phyloP scores from a whole-genome alignment of 1,140 invertebrate genomes.

The Theocolax elegans region DNA sequence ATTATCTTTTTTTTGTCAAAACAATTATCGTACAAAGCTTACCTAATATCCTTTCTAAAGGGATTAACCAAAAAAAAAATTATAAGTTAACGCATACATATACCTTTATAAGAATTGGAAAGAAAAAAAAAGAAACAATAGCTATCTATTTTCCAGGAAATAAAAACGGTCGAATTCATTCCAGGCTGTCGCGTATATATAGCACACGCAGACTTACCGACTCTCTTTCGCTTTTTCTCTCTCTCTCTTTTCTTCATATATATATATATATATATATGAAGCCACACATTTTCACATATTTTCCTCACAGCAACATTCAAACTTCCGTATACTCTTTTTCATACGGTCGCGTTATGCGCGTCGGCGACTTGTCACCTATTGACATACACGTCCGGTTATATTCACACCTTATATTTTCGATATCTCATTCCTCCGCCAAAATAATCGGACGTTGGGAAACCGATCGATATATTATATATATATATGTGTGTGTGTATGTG shows the following conservation, averaged over 20 bases:
- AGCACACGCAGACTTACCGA: not conserved
- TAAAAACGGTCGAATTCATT: not conserved
- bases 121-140: slow-evolving; percentile 5
- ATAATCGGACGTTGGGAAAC: not conserved
- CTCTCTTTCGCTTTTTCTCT: no score
- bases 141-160: slow-evolving; percentile 6
- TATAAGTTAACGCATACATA: no score
- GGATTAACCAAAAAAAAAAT: no score
- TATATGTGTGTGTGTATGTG: not conserved
- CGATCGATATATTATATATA: no score
- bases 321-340: not conserved
- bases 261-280: no score
- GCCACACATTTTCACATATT: no score
- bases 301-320: not conserved
- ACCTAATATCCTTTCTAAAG: no score
- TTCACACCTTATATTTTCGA: not conserved
- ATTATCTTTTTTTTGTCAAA: no score
- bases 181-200: not conserved
- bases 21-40: no score
- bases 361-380: slow-evolving; percentile 1
- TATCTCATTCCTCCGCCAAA: not conserved
- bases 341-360: not conserved
- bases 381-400: slow-evolving; percentile 23
- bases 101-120: no score
- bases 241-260: not conserved